Conservation (phyloP, 2,113 vertebrate species). For the Bolborhynchus lineola region DNA sequence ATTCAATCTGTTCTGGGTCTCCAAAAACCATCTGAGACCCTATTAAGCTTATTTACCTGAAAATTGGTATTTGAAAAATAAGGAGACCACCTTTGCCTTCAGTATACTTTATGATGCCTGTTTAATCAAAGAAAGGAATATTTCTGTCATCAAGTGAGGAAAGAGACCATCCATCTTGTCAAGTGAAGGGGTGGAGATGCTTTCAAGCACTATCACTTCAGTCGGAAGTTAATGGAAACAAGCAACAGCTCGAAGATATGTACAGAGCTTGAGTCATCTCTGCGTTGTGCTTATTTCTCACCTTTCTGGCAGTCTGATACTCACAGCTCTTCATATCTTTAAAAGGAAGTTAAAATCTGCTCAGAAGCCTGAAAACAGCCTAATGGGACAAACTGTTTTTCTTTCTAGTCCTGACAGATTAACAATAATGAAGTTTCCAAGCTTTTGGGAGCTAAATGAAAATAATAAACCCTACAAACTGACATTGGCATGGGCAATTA, state of each 20-base stretch:
- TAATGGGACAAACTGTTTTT: background rate
- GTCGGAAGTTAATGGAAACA: constrained; percentile 4
- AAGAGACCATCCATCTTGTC: background rate
- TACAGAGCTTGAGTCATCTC: background rate
- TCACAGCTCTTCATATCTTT: background rate
- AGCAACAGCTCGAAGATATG: background rate
- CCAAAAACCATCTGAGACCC: background rate
- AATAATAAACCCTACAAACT: background rate
- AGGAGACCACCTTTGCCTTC: background rate
- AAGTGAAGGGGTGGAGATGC: background rate
- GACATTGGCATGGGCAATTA: background rate
- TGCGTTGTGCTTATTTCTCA: background rate
- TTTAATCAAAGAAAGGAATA: background rate
- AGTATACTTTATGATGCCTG: background rate
- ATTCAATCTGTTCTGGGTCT: background rate
- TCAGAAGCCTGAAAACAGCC: background rate
- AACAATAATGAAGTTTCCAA: background rate
- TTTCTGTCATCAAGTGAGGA: background rate
- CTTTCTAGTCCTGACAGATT: background rate
- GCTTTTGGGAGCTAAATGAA: background rate
- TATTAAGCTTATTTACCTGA: background rate
- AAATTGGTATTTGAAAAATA: background rate
- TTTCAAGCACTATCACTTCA: background rate
- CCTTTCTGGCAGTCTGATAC: background rate
- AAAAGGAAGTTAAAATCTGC: background rate